Evolutionary conservation across 2,888 invertebrate species (phyloP), one percentile per base, ranked within the genome.

Genomic region (Brassicogethes aeneus): DNA sequence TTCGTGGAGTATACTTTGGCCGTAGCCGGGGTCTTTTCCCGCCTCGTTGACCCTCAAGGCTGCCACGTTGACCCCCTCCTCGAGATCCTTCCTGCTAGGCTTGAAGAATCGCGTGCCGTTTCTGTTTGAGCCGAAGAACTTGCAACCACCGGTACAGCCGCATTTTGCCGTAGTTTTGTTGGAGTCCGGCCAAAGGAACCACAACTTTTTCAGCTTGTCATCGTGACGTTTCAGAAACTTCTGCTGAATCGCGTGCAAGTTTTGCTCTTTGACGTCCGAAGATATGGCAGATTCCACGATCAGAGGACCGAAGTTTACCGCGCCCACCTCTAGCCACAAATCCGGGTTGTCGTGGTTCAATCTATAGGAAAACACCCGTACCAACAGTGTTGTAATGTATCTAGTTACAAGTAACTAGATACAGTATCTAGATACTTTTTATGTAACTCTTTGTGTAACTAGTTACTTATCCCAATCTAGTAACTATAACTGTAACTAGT

Each of bases 121-220:
- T 58, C 80, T 78, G 66, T 95, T 95, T 40, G 79, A 82, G 2
- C 95, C 97, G 62, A 97, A 97, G 71, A 99, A 99, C 8, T 76
- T 75, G 61, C 94, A 95, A 0, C 95, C 95, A 2, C 97, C 97
- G 17, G 87, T 85, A 64, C 97, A 99, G 0, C 96, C 97, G 64
- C 97, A 99, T 52, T 85, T 87, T 16, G 70, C 70, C 14, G 60
- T 50, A 0, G 78, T 71, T 42, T 74, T 73, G 51, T 80, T 80
- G 34, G 68, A 65, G 52, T 84, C 82, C 0, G 87, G 82, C 96
- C 96, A 97, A 16, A 99, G 68, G 62, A 99, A 97, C 91, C 93
- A 94, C 23, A 99, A 70, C 42, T 94, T 77, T 60, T 88, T 89
- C 0, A 82, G 81, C 52, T 82, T 79, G 15, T 82, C 82, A 68